These are phyloP conservation scores for Diadophis punctatus DNA, from an alignment of 2,113 vertebrate species.

Conservation along the genomic window DNA sequence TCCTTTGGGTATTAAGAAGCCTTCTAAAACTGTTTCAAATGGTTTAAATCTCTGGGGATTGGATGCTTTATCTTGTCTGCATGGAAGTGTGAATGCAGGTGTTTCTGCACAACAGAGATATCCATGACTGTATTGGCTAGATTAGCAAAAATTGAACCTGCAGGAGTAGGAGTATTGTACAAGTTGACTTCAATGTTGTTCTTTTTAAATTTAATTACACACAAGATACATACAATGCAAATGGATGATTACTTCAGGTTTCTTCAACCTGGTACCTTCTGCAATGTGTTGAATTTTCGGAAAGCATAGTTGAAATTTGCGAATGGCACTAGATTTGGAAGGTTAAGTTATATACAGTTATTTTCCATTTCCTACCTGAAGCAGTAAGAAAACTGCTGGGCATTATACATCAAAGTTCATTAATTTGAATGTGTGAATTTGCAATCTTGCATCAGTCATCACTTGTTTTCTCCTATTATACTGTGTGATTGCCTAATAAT, in stretches of 20 bases:
- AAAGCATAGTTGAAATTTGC: background rate
- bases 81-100: background rate
- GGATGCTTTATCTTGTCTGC: background rate
- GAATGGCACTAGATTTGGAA: background rate
- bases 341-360: background rate
- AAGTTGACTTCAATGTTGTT: background rate
- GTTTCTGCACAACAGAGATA: background rate
- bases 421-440: constrained; percentile 13
- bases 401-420: background rate
- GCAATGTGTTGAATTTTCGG: background rate
- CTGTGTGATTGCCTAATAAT: constrained; percentile 1
- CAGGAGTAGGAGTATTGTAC: background rate
- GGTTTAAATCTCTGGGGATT: background rate
- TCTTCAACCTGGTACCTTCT: background rate
- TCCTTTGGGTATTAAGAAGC: accelerated
- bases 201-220: background rate
- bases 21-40: background rate
- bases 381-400: background rate
- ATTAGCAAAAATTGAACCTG: background rate
- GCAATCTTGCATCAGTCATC: background rate
- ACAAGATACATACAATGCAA: background rate
- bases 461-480: background rate
- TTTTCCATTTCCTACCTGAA: background rate
- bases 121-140: background rate
- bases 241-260: background rate